Evolutionary conservation across 2,888 invertebrate genomes (phyloP), one percentile per base, ranked within the genome.

Genomic region (Stratiomys singularior): DNA sequence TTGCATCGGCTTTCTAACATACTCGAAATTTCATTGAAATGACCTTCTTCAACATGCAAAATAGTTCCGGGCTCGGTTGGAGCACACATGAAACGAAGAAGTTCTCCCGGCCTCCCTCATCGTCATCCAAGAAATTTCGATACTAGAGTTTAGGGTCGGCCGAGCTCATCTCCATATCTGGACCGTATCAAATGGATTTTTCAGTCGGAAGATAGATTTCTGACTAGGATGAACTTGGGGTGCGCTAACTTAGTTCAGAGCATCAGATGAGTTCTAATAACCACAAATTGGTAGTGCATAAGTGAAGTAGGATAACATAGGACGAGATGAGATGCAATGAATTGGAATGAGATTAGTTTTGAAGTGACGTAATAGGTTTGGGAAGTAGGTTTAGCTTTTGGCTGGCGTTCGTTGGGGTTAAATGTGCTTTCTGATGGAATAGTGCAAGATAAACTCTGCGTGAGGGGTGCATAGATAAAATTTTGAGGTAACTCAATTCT

Each of bases 261-360:
- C 5, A 52, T 52, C 52, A 15, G 3, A 37, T 52, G 25, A 18
- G 60, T 21, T 60, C 25, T 5, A 23, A 4, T 60, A 25, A 60
- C 60, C 60, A 60, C 21, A 60, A 60, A 25, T 60, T 25, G 60
- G 23, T 60, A 60, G 60, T 60, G 60, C 25, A 60, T 25, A 18
- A 7, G 25, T 60, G 18, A 23, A 60, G 21, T 60, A n/a, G n/a
- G n/a, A n/a, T n/a, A n/a, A n/a, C n/a, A n/a, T n/a, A n/a, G n/a
- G 25, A 25, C 7, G 15, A 7, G 23, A 25, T 60, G n/a, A 25
- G 0, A 52, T 1, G 60, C 1, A 7, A 60, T 25, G 60, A 13
- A 0, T 4, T 60, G 13, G 3, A 18, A 60, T 60, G 25, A 25
- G 60, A 60, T 1, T 23, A 18, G 21, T 9, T 60, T n/a, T 5